A percentile compares a stretch with the other conserved stretches of the same genome.
These are phyloP conservation scores for Xenotilapia caudafasciata DNA, from an alignment of 2,113 vertebrate species.

Conservation along the genomic window DNA sequence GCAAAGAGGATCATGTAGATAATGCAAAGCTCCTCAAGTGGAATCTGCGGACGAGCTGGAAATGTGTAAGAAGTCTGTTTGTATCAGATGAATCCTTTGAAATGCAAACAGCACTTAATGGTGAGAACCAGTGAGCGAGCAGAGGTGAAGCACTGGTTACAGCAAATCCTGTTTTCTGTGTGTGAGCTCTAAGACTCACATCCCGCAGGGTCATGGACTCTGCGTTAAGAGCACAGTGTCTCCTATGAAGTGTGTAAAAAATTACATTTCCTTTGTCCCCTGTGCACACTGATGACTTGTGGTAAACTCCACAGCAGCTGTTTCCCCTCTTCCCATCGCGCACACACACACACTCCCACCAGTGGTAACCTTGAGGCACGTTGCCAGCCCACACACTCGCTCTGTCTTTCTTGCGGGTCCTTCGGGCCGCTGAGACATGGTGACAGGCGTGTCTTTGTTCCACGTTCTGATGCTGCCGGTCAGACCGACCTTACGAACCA, in stretches of 20 bases:
- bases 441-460: slow-evolving; percentile 10
- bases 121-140: not conserved
- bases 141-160: not conserved
- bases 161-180: not conserved
- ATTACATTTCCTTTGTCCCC: slow-evolving; percentile 60
- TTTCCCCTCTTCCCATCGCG: slow-evolving; percentile 44
- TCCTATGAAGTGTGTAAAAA: slow-evolving; percentile 11
- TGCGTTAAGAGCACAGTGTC: slow-evolving; percentile 38
- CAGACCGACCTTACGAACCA: not conserved
- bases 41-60: not conserved
- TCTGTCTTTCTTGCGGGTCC: not conserved
- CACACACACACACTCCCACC: not conserved
- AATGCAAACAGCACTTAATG: not conserved
- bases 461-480: not conserved
- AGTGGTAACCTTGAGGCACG: slow-evolving; percentile 34
- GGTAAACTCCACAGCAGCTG: slow-evolving; percentile 63
- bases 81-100: not conserved
- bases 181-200: slow-evolving; percentile 1
- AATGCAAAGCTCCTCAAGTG: not conserved
- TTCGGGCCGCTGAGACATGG: not conserved
- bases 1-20: not conserved
- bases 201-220: slow-evolving; percentile 56
- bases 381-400: not conserved
- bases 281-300: slow-evolving; percentile 49
- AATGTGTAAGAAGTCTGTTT: not conserved